Percentiles rank a stretch among this genome's conserved stretches.
Evolutionary conservation across 2,888 invertebrate species (phyloP).

Genomic region (Zygothrica quintamaculata): DNA sequence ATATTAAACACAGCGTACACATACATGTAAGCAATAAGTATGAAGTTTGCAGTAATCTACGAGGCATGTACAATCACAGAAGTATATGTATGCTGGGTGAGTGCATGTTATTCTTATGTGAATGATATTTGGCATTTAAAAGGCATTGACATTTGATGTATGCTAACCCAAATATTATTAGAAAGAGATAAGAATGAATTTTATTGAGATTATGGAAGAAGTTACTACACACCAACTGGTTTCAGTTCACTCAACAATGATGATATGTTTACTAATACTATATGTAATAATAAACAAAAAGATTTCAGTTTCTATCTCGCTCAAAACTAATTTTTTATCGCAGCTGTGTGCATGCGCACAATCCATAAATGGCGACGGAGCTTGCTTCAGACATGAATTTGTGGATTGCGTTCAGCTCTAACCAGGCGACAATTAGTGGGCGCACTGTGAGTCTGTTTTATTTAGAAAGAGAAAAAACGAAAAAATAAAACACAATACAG

Average conservation of each 20-base stretch:
- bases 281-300: neutral
- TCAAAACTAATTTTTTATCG: neutral
- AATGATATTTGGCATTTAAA: neutral
- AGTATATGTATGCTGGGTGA: neutral
- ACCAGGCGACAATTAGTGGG: too few species aligned
- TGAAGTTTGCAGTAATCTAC: too few species aligned
- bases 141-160: neutral
- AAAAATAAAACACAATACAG: too few species aligned
- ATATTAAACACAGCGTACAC: too few species aligned
- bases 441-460: too few species aligned
- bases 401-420: neutral
- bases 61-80: too few species aligned
- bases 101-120: constrained; percentile 4
- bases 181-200: neutral
- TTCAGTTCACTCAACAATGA: neutral
- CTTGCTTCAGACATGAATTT: neutral
- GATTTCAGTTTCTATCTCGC: neutral
- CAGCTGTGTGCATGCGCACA: constrained; percentile 7
- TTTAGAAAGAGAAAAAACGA: too few species aligned
- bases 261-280: too few species aligned
- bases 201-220: neutral
- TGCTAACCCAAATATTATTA: neutral
- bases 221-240: neutral
- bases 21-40: too few species aligned
- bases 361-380: neutral